These are phyloP conservation scores for Chelonoidis abingdonii DNA, from an alignment of 2,113 vertebrate genomes.

Conservation along the genomic window DNA sequence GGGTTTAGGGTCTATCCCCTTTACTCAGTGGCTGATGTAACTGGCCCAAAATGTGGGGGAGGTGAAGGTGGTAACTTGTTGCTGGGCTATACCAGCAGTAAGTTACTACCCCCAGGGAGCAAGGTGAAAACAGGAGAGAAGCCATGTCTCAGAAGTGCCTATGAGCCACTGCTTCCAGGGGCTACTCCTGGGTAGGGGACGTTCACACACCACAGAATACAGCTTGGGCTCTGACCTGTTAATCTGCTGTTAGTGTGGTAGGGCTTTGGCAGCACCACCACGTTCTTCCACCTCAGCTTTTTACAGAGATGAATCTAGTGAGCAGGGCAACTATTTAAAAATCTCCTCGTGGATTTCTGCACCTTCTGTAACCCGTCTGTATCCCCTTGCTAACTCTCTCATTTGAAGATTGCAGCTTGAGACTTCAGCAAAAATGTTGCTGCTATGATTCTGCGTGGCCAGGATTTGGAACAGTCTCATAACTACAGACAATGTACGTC, in stretches of 20 bases:
- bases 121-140: not conserved
- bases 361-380: conserved; percentile 1
- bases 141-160: not conserved
- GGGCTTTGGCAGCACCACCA: not conserved
- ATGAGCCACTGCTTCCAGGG: accelerated
- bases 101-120: not conserved
- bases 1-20: not conserved
- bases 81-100: not conserved
- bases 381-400: conserved; percentile 9
- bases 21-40: not conserved
- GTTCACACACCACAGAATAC: not conserved
- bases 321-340: conserved; percentile 57
- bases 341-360: conserved; percentile 48
- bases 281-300: not conserved
- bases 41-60: not conserved
- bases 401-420: conserved; percentile 39
- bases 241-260: accelerated
- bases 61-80: not conserved
- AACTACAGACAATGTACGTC: no score
- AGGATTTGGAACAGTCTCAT: no score
- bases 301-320: conserved; percentile 15
- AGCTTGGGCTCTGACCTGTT: not conserved
- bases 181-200: not conserved
- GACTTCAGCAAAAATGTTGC: conserved; percentile 6
- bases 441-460: conserved; percentile 11